Percentiles rank a stretch among this genome's conserved stretches.
Evolutionary conservation across 1,140 invertebrate species (phyloP).

Genomic region (Anoplolepis gracilipes): DNA sequence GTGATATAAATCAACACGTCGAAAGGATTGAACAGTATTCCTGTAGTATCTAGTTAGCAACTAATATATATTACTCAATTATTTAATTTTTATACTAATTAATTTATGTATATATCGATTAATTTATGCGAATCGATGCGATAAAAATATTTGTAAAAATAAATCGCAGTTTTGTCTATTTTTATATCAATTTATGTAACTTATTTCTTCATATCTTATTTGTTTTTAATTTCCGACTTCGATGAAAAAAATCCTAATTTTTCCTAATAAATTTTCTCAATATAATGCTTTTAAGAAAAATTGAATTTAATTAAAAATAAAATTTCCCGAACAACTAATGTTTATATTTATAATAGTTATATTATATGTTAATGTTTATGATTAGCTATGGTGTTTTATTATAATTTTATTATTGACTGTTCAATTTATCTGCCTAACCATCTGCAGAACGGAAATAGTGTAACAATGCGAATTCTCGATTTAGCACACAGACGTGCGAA

Average conservation of each 20-base stretch:
- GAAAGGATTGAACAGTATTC: constrained; percentile 45
- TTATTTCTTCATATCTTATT: constrained; percentile 10
- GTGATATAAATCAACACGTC: background rate
- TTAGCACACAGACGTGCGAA: constrained; percentile 25
- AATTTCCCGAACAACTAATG: background rate
- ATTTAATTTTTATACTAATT: constrained; percentile 54
- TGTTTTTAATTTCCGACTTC: background rate
- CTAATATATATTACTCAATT: constrained; percentile 10
- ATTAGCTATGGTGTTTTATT: too few relatives aligned
- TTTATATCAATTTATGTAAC: constrained; percentile 21
- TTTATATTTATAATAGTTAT: too few relatives aligned
- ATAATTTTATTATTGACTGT: background rate
- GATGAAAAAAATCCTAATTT: too few relatives aligned
- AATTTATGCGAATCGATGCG: constrained; percentile 3
- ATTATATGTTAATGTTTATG: too few relatives aligned
- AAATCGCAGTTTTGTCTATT: constrained; percentile 42
- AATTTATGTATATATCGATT: constrained; percentile 21
- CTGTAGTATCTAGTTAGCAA: constrained; percentile 33
- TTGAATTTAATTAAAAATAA: constrained; percentile 3
- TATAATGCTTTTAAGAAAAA: background rate
- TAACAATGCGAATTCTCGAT: constrained; percentile 31
- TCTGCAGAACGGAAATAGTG: constrained; percentile 34
- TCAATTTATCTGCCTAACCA: background rate
- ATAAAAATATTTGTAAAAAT: constrained; percentile 39
- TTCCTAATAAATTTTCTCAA: background rate